A percentile compares a stretch with the other conserved stretches of the same genome.
These are phyloP conservation scores for Megathymus violae DNA, from an alignment of 1,140 invertebrate species.

Conservation along the genomic window DNA sequence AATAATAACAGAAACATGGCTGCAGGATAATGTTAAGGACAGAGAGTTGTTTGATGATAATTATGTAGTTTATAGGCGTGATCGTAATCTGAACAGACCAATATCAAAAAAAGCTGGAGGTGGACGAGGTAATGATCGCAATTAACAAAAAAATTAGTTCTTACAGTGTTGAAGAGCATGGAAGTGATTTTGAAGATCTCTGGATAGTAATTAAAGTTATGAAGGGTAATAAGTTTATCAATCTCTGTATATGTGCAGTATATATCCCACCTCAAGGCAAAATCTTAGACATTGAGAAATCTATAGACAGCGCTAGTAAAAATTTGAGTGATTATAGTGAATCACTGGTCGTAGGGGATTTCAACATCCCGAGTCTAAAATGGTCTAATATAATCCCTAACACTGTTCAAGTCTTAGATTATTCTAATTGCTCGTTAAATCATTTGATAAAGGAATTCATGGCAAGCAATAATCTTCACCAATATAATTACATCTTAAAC, in stretches of 20 bases:
- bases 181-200: neutral
- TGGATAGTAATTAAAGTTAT: neutral
- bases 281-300: neutral
- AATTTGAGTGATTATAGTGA: no score
- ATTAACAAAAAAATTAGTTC: neutral
- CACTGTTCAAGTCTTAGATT: no score
- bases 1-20: neutral
- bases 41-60: neutral
- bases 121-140: neutral
- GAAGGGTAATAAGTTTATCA: neutral
- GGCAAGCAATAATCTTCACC: no score
- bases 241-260: neutral
- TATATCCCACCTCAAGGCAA: neutral
- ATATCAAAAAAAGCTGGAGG: neutral
- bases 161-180: neutral
- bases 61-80: neutral
- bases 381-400: no score
- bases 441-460: no score
- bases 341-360: no score
- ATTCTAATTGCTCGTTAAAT: no score
- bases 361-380: no score
- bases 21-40: neutral
- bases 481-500: no score
- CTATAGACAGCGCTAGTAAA: no score
- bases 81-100: neutral